phyloP scores from a whole-genome alignment of 2,888 invertebrate genomes.

The Diarsia dahlii region DNA sequence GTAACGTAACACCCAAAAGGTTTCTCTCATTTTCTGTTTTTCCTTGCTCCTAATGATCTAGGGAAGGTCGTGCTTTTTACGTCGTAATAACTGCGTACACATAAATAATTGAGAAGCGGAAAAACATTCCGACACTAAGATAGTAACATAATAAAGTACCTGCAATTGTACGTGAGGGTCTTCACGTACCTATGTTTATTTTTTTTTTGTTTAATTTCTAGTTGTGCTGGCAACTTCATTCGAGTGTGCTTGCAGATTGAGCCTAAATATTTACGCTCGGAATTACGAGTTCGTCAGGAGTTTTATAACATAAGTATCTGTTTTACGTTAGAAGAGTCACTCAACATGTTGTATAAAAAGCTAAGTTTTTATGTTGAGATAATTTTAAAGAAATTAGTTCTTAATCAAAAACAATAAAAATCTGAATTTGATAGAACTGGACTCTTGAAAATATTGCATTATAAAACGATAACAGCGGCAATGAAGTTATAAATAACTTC shows the following conservation, averaged over 20 bases:
- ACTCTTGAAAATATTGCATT: too few species aligned
- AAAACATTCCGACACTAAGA: constrained; percentile 61
- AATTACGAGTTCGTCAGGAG: constrained; percentile 22
- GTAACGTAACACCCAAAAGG: constrained; percentile 69
- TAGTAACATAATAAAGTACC: constrained; percentile 58
- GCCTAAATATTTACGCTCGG: constrained; percentile 48
- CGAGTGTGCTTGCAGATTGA: constrained; percentile 23
- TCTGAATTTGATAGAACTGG: too few species aligned
- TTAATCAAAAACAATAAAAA: background rate
- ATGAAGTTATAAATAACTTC: constrained; percentile 20
- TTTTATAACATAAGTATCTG: background rate
- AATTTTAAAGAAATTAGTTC: background rate
- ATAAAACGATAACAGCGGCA: background rate
- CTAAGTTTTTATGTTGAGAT: too few species aligned
- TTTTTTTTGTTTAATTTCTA: constrained; percentile 44
- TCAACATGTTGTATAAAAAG: too few species aligned
- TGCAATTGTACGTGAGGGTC: constrained; percentile 33
- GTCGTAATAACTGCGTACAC: constrained; percentile 69
- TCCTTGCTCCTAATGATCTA: constrained; percentile 72
- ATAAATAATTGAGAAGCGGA: constrained; percentile 68
- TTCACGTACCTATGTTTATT: constrained; percentile 37
- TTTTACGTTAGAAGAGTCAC: too few species aligned
- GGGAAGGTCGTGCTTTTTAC: constrained; percentile 71
- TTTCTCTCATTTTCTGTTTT: constrained; percentile 73
- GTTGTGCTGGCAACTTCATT: constrained; percentile 34